These are phyloP conservation scores for Gopherus evgoodei DNA, from an alignment of 2,113 vertebrate genomes.

Conservation along the genomic window DNA sequence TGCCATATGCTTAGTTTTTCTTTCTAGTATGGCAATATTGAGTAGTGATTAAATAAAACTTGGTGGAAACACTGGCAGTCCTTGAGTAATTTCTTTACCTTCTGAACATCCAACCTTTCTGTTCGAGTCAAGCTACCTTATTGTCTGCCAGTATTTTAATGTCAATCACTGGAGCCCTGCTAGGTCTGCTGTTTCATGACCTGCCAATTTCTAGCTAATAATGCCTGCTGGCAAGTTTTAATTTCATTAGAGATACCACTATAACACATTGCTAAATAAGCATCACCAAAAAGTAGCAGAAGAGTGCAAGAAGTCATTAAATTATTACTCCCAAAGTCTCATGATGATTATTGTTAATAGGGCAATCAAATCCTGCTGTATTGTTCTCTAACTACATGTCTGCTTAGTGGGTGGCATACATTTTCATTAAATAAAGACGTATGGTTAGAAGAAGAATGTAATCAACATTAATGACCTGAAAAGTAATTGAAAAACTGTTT, in stretches of 20 bases:
- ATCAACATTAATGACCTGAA: slow-evolving; percentile 79
- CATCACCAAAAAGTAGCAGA: slow-evolving; percentile 72
- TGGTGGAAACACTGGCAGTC: neutral
- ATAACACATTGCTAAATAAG: slow-evolving; percentile 62
- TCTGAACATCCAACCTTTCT: neutral
- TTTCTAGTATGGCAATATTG: accelerated
- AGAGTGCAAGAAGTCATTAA: slow-evolving; percentile 78
- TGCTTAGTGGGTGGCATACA: slow-evolving; percentile 75
- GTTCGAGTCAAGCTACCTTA: slow-evolving; percentile 6
- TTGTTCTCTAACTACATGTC: slow-evolving; percentile 73
- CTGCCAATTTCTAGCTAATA: slow-evolving; percentile 51
- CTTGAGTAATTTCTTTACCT: neutral
- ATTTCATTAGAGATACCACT: slow-evolving; percentile 62
- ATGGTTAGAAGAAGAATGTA: slow-evolving; percentile 75
- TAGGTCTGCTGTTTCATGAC: slow-evolving; percentile 32
- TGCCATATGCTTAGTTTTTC: neutral
- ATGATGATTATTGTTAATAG: slow-evolving; percentile 77
- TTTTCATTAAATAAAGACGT: slow-evolving; percentile 80
- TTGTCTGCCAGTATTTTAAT: neutral
- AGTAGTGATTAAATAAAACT: accelerated
- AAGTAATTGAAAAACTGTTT: slow-evolving; percentile 75
- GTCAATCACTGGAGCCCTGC: neutral
- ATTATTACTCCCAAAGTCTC: slow-evolving; percentile 78
- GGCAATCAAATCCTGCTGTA: slow-evolving; percentile 76
- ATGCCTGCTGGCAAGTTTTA: slow-evolving; percentile 55